Base-by-base conservation (phyloP, 2,888 invertebrate genomes). In the Callimorpha dominula region DNA sequence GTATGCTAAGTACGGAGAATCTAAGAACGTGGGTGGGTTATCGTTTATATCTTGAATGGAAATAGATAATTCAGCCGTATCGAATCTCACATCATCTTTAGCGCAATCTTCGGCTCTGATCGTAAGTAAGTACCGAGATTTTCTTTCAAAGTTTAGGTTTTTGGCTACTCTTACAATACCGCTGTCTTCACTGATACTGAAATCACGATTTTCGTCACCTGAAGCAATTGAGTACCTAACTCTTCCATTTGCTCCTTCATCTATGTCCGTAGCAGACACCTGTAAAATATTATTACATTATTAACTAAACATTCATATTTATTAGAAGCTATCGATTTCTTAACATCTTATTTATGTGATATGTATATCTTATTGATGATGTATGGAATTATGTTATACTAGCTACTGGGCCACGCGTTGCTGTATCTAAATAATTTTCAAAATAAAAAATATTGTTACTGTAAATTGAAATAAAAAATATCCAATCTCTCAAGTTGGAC, bases 1-100 rank as follows among this genome's bases (percentile, higher is more conserved):
- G 91, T 98, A 98, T 7, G 98, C 98, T 88, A 98, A 95, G 94
- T 99, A 99, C 0, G 99, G 99, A n/a, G 99, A 99, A 93, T 99
- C 98, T 83, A 98, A 95, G 93, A 99, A 99, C 65, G 98, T 97
- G 65, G 99, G 99, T 50, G 98, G 97, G 89, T 99, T 99, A 95
- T 99, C 99, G 94, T 99, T 99, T 88, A 99, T 98, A 93, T 99
- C 99, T 81, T 98, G 97, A 71, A 99, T 97, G 73, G 97, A 97
- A 86, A 99, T 98, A 77, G 97, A 97, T 84, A 99, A 96, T 91
- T 98, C 97, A 82, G 97, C 98, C 73, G 97, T 98, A 96, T 97
- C 98, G 90, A 96, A 97, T 89, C 96, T 96, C 69, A 96, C 96
- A 81, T 97, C 96, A 87, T 97, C 97, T 82, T 97, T 97, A 43